Percentiles rank a stretch among this genome's conserved stretches.
phyloP scores from a whole-genome alignment of 2,797 vertebrate species.

The Hyperoplus immaculatus region DNA sequence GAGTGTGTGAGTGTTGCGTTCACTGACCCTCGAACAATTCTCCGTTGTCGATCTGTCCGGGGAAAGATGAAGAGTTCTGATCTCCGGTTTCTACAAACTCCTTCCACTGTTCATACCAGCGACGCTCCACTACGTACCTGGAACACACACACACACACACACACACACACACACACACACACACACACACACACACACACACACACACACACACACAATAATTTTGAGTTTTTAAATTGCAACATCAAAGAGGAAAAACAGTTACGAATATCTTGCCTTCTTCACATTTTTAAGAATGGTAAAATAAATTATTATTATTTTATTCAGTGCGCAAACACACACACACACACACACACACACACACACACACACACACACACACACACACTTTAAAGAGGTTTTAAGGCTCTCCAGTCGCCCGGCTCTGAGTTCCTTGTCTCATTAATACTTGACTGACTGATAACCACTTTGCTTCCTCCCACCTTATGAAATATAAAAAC shows the following conservation, averaged over 20 bases:
- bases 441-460: conserved; percentile 24
- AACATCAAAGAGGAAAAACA: no score
- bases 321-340: background rate
- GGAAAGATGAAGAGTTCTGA: conserved; percentile 87
- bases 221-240: no score
- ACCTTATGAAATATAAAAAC: conserved; percentile 8
- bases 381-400: no score
- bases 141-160: conserved; percentile 21
- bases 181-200: background rate
- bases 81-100: conserved; percentile 87
- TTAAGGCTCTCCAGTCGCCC: background rate
- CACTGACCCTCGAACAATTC: conserved; percentile 88
- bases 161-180: conserved; percentile 19
- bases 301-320: no score
- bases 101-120: conserved; percentile 90
- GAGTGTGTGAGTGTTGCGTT: background rate
- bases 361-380: no score
- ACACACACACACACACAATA: background rate
- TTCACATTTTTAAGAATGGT: no score
- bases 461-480: background rate
- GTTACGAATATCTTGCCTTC: no score
- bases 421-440: background rate
- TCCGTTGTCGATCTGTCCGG: conserved; percentile 87
- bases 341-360: background rate
- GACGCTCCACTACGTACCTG: conserved; percentile 89